A percentile compares a stretch with the other conserved stretches of the same genome.
Conservation (phyloP, 2,888 invertebrate species). For the Eudiplozoon nipponicum region DNA sequence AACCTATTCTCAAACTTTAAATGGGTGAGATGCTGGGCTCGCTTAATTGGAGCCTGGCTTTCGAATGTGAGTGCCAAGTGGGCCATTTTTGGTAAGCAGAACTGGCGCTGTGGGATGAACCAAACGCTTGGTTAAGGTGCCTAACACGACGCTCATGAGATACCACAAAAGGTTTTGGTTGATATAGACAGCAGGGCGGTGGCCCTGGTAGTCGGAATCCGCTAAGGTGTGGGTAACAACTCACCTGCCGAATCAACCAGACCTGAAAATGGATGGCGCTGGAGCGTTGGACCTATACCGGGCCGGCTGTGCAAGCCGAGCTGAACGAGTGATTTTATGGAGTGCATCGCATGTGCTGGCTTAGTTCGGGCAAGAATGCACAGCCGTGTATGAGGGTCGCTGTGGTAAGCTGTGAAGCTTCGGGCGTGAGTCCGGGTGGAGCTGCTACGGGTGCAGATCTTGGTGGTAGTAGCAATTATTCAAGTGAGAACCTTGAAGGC, state of each 20-base stretch:
- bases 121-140: conserved; percentile 40
- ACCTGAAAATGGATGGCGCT: conserved; percentile 39
- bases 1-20: conserved; percentile 47
- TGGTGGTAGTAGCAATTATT: conserved; percentile 42
- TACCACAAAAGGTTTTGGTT: conserved; percentile 36
- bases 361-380: conserved; percentile 27
- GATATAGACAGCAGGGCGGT: conserved; percentile 40
- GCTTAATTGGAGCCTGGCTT: conserved; percentile 32
- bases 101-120: conserved; percentile 48
- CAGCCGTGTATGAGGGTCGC: conserved; percentile 34
- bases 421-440: conserved; percentile 32
- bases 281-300: conserved; percentile 33
- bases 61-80: conserved; percentile 33
- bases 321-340: conserved; percentile 14
- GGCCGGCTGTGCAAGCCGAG: conserved; percentile 21
- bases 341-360: conserved; percentile 23
- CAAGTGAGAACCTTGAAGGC: conserved; percentile 33
- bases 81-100: conserved; percentile 45
- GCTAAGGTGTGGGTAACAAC: conserved; percentile 35
- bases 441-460: conserved; percentile 32
- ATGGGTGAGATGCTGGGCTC: conserved; percentile 38
- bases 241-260: conserved; percentile 37
- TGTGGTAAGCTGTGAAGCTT: conserved; percentile 34
- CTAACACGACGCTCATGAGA: conserved; percentile 34
- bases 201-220: conserved; percentile 44